These are phyloP conservation scores for Temnothorax nylanderi DNA, from an alignment of 1,140 invertebrate species.

Conservation along the genomic window DNA sequence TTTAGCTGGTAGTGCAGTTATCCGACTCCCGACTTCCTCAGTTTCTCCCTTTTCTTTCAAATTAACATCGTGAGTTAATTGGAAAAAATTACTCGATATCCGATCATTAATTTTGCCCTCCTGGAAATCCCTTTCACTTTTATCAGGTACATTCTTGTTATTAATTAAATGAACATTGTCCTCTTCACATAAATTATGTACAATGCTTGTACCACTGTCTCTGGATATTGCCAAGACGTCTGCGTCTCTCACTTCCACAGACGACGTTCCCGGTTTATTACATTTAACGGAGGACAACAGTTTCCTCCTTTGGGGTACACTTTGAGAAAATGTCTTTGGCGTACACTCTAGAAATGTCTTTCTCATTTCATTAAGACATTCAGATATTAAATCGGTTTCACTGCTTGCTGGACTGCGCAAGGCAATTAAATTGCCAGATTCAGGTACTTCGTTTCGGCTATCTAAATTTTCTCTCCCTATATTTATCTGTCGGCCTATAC, in stretches of 20 bases:
- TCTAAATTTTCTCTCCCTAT: not conserved
- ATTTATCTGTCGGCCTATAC: not conserved
- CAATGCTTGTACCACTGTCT: not conserved
- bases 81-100: not conserved
- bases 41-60: not conserved
- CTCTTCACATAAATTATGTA: not conserved
- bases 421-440: not conserved
- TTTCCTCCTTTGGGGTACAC: no score
- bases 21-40: not conserved
- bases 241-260: not conserved
- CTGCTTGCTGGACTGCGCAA: not conserved
- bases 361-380: not conserved
- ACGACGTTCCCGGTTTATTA: not conserved
- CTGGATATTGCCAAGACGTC: not conserved
- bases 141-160: slow-evolving; percentile 3
- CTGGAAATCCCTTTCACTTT: slow-evolving; percentile 28
- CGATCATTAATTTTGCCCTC: slow-evolving; percentile 31
- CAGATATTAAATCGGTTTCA: not conserved
- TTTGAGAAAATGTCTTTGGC: not conserved
- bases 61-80: not conserved
- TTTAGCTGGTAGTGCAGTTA: slow-evolving; percentile 34
- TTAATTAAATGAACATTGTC: not conserved
- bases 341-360: not conserved
- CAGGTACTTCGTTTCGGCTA: not conserved
- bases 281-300: not conserved